Evolutionary conservation across 1,140 invertebrate species (phyloP), one percentile per base, ranked within the genome.

Genomic region (silkworm (Bombyx mori)): DNA sequence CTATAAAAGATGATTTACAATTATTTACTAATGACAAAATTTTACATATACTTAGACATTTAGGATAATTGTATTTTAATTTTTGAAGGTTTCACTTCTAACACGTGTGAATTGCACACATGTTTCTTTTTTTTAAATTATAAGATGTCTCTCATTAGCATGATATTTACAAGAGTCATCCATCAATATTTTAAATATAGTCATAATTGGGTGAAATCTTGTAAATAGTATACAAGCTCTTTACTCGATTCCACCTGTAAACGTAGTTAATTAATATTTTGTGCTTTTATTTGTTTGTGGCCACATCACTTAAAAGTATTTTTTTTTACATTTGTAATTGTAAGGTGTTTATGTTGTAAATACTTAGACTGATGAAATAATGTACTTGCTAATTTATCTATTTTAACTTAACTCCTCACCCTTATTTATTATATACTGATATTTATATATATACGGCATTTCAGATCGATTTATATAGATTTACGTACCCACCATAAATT

Each of bases 201-300:
- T 35, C 26, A 35, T 35, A 35, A 35, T 35, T 35, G 49, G 68
- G 72, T 82, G 76, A 78, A 79, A 75, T 76, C 71, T 73, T 80
- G 79, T 82, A 82, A 82, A 82, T 75, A 68, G 73, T 61, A 57
- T 35, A 57, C 26, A 58, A 52, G 56, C 78, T 83, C 75, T 77
- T 83, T 83, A 79, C 73, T 79, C 63, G 73, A 64, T 81, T 78
- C 77, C 80, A 79, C 75, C 75, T 61, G n/a, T 51, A 35, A 35
- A 35, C 26, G 26, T 35, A 35, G 26, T 3, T 35, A 35, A 35
- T 35, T 35, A 35, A 3, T 35, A 35, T 35, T 35, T 35, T 35
- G 26, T 35, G 26, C 26, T 51, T 62, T 68, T 68, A 75, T 70
- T 70, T 69, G 65, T 73, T 69, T 69, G 74, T 75, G 70, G 69